phyloP scores from a whole-genome alignment of 2,797 vertebrate species.

The Galaxias olidus region DNA sequence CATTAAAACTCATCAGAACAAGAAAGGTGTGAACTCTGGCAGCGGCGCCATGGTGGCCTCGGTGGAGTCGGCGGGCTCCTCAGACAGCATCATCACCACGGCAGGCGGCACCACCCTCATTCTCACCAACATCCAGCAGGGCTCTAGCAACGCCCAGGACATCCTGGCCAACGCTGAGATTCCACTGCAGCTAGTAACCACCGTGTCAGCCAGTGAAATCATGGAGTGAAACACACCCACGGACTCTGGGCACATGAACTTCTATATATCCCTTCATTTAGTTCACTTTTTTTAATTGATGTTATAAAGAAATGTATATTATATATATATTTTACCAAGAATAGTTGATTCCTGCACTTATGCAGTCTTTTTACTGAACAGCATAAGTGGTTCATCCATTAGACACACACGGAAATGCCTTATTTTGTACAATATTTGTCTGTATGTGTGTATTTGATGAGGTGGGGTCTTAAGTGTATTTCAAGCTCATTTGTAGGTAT shows the following conservation, averaged over 20 bases:
- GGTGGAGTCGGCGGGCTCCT: conserved; percentile 85
- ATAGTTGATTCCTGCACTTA: conserved; percentile 79
- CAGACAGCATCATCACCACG: conserved; percentile 96
- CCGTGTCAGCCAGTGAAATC: conserved; percentile 93
- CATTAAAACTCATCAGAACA: conserved; percentile 99
- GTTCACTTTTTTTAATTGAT: conserved; percentile 73
- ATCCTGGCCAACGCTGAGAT: conserved; percentile 96
- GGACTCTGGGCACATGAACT: conserved; percentile 48
- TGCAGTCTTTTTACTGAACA: conserved; percentile 91
- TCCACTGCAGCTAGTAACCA: conserved; percentile 97
- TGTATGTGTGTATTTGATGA: conserved; percentile 77
- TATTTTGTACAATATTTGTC: conserved; percentile 99
- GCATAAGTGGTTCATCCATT: conserved; percentile 88
- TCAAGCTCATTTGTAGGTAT: conserved; percentile 77
- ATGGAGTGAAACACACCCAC: conserved; percentile 85
- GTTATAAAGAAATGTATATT: conserved; percentile 66
- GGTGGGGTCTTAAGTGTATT: conserved; percentile 70
- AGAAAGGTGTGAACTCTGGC: conserved; percentile 94
- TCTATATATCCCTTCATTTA: conserved; percentile 57
- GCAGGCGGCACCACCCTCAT: conserved; percentile 97
- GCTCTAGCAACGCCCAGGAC: conserved; percentile 93
- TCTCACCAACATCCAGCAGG: conserved; percentile 99
- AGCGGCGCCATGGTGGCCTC: conserved; percentile 88
- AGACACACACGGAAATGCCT: conserved; percentile 99
- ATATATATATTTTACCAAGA: conserved; percentile 79